Conservation (phyloP, 2,113 vertebrate genomes). For the Ceuthmochares aereus region DNA sequence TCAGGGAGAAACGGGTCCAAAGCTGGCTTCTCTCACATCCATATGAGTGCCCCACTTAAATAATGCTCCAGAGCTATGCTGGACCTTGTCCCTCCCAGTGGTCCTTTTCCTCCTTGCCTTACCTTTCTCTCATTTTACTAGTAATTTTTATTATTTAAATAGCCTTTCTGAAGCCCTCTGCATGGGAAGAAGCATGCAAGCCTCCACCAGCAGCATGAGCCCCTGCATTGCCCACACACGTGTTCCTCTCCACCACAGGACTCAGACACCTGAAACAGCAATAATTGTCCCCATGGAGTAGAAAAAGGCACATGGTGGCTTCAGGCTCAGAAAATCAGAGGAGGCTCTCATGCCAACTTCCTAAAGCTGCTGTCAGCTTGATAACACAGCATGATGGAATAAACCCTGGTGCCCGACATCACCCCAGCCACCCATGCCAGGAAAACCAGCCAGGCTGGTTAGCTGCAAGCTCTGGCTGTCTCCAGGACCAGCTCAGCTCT, state of each 20-base stretch:
- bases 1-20: background rate
- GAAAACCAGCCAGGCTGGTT: background rate
- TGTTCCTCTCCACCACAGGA: rapidly evolving
- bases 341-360: background rate
- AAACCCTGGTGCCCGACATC: background rate
- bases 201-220: background rate
- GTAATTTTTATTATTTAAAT: background rate
- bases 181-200: background rate
- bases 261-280: background rate
- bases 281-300: background rate
- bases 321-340: background rate
- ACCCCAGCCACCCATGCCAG: background rate
- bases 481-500: background rate
- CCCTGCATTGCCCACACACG: rapidly evolving
- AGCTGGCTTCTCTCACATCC: background rate
- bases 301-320: background rate
- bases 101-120: background rate
- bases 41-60: too few species aligned
- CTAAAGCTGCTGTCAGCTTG: background rate
- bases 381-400: rapidly evolving
- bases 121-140: background rate
- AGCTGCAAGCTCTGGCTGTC: background rate
- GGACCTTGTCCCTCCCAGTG: background rate
- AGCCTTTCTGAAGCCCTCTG: background rate
- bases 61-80: background rate